phyloP scores from a whole-genome alignment of 2,113 vertebrate genomes.

The Marcusenius ussheri region DNA sequence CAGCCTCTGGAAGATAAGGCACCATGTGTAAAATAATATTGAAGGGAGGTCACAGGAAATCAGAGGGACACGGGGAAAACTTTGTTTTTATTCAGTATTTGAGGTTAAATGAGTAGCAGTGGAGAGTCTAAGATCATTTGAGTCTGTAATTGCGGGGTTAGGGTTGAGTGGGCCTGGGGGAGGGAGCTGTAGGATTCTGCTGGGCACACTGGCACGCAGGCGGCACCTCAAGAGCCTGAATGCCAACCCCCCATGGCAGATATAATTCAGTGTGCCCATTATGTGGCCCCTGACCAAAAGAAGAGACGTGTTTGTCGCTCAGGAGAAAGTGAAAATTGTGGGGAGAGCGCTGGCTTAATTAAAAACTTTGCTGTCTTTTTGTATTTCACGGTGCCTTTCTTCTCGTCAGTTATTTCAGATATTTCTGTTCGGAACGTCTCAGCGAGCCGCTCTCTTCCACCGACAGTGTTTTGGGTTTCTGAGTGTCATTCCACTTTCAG shows the following conservation, averaged over 20 bases:
- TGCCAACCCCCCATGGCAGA: constrained; percentile 15
- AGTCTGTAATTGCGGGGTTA: neutral
- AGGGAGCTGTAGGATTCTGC: neutral
- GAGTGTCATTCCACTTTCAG: neutral
- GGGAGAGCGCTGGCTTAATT: neutral
- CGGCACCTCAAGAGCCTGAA: neutral
- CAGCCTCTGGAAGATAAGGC: neutral
- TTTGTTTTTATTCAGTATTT: neutral
- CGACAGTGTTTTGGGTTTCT: neutral
- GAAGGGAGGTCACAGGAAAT: neutral
- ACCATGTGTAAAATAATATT: neutral
- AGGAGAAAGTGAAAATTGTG: neutral
- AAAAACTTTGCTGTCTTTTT: neutral
- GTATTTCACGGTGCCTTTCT: neutral
- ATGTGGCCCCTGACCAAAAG: neutral
- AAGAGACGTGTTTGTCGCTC: neutral
- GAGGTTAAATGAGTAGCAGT: neutral
- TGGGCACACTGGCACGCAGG: neutral
- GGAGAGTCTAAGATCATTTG: neutral
- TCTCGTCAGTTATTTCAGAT: neutral
- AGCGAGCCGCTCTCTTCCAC: neutral
- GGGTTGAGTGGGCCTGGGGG: neutral
- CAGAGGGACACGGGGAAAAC: neutral
- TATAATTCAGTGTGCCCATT: constrained; percentile 2
- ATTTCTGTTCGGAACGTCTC: neutral